phyloP scores from a whole-genome alignment of 2,888 invertebrate genomes.

The Falcaria lacertinaria region DNA sequence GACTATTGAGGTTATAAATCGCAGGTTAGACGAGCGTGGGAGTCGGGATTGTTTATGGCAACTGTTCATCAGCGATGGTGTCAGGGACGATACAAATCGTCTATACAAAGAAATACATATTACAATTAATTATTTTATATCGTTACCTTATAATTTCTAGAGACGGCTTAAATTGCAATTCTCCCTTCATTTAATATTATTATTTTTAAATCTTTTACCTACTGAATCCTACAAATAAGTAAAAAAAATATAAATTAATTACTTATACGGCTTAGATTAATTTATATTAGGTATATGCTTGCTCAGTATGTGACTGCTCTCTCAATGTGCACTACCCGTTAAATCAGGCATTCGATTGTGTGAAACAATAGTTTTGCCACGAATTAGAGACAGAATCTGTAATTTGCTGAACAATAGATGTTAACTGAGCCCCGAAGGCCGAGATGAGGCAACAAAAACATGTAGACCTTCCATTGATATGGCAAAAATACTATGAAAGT shows the following conservation, averaged over 20 bases:
- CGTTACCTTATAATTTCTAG: too few relatives aligned
- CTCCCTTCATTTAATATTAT: too few relatives aligned
- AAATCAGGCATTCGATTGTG: constrained; percentile 56
- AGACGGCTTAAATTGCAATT: too few relatives aligned
- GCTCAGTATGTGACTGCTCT: constrained; percentile 14
- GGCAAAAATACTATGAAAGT: constrained; percentile 32
- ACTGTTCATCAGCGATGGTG: constrained; percentile 43
- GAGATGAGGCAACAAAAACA: constrained; percentile 47
- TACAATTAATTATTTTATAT: too few relatives aligned
- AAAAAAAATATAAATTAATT: too few relatives aligned
- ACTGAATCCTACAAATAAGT: too few relatives aligned
- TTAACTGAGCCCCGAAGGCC: constrained; percentile 68
- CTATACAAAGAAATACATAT: too few relatives aligned
- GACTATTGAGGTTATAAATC: constrained; percentile 47
- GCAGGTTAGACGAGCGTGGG: constrained; percentile 54
- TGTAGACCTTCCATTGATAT: constrained; percentile 32
- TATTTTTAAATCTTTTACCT: too few relatives aligned
- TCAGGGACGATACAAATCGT: constrained; percentile 40
- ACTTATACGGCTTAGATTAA: too few relatives aligned
- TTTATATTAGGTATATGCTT: too few relatives aligned
- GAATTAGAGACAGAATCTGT: constrained; percentile 68
- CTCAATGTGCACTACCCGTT: constrained; percentile 52
- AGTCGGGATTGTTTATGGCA: constrained; percentile 48
- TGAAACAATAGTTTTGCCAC: constrained; percentile 62
- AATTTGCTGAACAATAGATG: constrained; percentile 70